Evolutionary conservation across 2,888 invertebrate species (phyloP).

Genomic region (Drosophila rubida): DNA sequence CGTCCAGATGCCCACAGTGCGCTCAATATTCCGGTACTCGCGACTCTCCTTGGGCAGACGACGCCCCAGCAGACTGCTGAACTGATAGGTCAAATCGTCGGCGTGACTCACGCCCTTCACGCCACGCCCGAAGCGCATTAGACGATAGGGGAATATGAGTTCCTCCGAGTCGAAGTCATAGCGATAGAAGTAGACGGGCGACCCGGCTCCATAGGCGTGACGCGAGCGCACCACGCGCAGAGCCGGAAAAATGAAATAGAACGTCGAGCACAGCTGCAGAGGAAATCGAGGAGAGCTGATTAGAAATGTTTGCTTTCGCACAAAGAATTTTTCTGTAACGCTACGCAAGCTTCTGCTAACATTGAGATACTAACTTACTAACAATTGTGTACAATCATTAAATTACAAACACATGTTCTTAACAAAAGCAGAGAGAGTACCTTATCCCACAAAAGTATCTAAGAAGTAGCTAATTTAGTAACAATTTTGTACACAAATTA

Average conservation of each 20-base stretch:
- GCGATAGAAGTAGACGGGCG: conserved; percentile 82
- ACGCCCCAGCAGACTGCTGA: conserved; percentile 70
- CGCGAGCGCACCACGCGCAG: conserved; percentile 80
- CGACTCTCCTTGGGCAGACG: conserved; percentile 75
- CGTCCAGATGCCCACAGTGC: conserved; percentile 81
- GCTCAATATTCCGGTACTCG: conserved; percentile 82
- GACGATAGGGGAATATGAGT: conserved; percentile 76
- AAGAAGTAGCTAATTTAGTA: too few species aligned
- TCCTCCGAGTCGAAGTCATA: conserved; percentile 84
- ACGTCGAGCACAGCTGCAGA: conserved; percentile 74
- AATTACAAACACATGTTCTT: too few species aligned
- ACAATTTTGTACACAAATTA: too few species aligned
- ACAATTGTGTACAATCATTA: too few species aligned
- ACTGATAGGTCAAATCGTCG: conserved; percentile 83
- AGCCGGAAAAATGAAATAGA: conserved; percentile 65
- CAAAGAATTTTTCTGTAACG: not conserved
- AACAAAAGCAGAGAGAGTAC: too few species aligned
- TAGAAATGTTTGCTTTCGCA: not conserved
- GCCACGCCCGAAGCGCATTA: conserved; percentile 79
- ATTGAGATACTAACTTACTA: too few species aligned
- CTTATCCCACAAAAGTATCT: too few species aligned
- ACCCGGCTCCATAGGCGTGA: conserved; percentile 72
- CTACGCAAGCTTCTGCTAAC: too few species aligned
- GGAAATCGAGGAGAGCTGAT: not conserved
- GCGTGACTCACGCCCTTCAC: conserved; percentile 83